These are phyloP conservation scores for Hylia prasina DNA, from an alignment of 2,113 vertebrate species.

Conservation along the genomic window DNA sequence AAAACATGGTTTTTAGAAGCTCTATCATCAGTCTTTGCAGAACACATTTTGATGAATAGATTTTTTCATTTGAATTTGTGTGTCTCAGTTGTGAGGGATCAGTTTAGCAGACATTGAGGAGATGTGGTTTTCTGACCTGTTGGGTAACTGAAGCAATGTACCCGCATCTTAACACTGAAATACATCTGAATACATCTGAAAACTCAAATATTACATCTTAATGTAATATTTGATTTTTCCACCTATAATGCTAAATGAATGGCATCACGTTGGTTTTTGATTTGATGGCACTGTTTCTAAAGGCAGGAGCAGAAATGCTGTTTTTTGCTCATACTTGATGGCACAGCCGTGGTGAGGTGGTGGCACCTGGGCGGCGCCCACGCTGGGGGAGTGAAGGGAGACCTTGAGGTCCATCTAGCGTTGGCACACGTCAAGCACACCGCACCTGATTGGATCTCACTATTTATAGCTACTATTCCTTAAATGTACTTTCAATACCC, in stretches of 20 bases:
- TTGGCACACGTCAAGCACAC: neutral
- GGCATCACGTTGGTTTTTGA: neutral
- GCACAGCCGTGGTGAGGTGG: rapidly evolving
- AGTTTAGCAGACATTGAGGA: neutral
- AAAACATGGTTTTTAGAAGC: neutral
- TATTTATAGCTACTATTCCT: neutral
- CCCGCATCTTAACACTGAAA: no score
- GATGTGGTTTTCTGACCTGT: neutral
- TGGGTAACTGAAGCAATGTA: neutral
- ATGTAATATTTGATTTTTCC: neutral
- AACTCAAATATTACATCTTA: no score
- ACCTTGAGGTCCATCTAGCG: neutral
- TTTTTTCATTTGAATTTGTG: neutral
- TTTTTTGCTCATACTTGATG: neutral
- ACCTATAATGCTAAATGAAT: neutral
- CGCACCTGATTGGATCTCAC: neutral
- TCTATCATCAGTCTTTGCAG: neutral
- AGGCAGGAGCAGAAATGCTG: neutral
- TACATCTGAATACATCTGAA: no score
- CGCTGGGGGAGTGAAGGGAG: rapidly evolving
- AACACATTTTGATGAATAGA: neutral
- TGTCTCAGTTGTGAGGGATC: neutral
- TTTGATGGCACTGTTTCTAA: neutral
- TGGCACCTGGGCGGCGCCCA: neutral
- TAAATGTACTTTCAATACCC: neutral